Conservation (phyloP, 2,888 invertebrate genomes). For the Drosophila leonis region DNA sequence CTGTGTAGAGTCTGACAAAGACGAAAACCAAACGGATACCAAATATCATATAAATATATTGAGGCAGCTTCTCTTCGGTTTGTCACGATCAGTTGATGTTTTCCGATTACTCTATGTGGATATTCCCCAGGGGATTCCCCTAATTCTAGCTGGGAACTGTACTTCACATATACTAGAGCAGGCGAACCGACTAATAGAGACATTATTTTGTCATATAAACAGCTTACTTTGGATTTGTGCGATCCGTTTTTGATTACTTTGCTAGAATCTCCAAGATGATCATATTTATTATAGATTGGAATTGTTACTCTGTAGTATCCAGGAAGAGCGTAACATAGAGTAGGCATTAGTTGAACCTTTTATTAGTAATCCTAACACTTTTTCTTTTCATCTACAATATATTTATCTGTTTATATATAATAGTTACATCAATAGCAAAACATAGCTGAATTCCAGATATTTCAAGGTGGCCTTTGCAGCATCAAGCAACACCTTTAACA, state of each 20-base stretch:
- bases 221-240: not conserved
- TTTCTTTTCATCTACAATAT: too few species aligned
- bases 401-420: not conserved
- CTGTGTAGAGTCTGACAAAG: not conserved
- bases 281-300: not conserved
- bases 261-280: not conserved
- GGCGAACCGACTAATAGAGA: not conserved
- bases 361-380: too few species aligned
- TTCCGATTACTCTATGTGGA: not conserved
- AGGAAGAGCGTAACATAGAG: not conserved
- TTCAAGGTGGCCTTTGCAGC: not conserved
- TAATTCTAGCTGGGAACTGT: not conserved
- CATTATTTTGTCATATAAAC: not conserved
- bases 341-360: not conserved
- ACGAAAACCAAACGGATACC: constrained; percentile 2
- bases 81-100: not conserved
- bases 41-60: constrained; percentile 4
- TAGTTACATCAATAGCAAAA: not conserved
- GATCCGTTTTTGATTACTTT: not conserved
- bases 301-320: not conserved
- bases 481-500: not conserved
- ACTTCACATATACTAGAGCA: not conserved
- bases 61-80: not conserved
- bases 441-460: not conserved
- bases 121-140: not conserved